Evolutionary conservation across 2,888 invertebrate genomes (phyloP).

Genomic region (Euzophera pinguis): DNA sequence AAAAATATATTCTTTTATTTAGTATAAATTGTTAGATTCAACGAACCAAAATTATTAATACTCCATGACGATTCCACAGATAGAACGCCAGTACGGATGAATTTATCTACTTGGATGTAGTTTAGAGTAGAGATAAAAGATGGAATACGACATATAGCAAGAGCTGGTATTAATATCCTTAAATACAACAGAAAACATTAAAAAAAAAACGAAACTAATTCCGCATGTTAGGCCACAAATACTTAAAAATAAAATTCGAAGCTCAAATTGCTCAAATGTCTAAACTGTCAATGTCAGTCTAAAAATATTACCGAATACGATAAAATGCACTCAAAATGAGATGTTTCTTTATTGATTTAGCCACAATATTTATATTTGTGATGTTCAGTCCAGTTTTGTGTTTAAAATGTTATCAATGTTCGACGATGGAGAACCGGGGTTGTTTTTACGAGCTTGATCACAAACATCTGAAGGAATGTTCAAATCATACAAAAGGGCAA

Average conservation of each 20-base stretch:
- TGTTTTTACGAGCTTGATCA: conserved; percentile 51
- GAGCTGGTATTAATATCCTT: too few species aligned
- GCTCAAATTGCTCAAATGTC: conserved; percentile 4
- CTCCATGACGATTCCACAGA: too few species aligned
- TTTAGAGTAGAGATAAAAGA: too few species aligned
- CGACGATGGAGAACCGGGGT: conserved; percentile 35
- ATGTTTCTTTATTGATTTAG: conserved; percentile 21
- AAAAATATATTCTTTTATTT: too few species aligned
- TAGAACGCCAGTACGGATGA: too few species aligned
- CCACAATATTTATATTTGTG: conserved; percentile 26
- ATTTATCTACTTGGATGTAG: too few species aligned
- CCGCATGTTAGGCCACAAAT: not conserved
- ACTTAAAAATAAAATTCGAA: conserved; percentile 14
- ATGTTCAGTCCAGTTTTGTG: conserved; percentile 29
- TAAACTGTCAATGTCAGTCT: conserved; percentile 15
- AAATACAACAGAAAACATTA: too few species aligned
- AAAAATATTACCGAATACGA: not conserved
- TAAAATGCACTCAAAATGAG: conserved; percentile 37
- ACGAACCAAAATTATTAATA: too few species aligned
- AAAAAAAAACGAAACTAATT: not conserved
- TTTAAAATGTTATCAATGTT: conserved; percentile 65
- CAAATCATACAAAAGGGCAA: conserved; percentile 18
- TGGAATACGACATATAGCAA: too few species aligned
- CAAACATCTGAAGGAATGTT: conserved; percentile 44
- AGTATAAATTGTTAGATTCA: too few species aligned